phyloP scores from a whole-genome alignment of 2,888 invertebrate genomes.

The Tupiocoris notatus region DNA sequence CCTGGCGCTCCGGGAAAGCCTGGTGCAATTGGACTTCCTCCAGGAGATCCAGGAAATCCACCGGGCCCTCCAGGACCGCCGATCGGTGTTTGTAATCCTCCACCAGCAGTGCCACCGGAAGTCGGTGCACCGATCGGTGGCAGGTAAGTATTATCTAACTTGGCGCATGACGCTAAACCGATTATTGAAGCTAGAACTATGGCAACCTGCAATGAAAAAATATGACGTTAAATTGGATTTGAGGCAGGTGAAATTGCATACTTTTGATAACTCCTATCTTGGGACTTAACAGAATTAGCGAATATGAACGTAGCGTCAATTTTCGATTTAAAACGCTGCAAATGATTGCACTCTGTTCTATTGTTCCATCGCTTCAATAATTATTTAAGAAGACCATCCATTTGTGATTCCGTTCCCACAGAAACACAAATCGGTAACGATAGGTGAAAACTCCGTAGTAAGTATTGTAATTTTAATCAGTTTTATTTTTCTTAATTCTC shows the following conservation, averaged over 20 bases:
- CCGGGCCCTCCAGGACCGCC: conserved; percentile 40
- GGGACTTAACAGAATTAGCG: too few relatives aligned
- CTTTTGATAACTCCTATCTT: not conserved
- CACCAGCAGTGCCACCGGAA: conserved; percentile 45
- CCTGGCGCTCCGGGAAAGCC: conserved; percentile 12
- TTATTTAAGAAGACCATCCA: too few relatives aligned
- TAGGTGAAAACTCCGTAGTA: too few relatives aligned
- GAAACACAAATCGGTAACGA: too few relatives aligned
- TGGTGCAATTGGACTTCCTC: conserved; percentile 2
- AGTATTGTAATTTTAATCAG: too few relatives aligned
- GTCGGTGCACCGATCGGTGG: conserved; percentile 47
- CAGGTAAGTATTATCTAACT: conserved; percentile 49
- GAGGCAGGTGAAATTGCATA: not conserved
- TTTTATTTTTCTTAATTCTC: too few relatives aligned
- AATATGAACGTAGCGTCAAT: too few relatives aligned
- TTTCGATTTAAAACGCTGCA: too few relatives aligned
- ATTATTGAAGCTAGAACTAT: conserved; percentile 43
- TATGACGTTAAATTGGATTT: not conserved
- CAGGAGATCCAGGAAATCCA: conserved; percentile 4
- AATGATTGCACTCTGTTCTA: too few relatives aligned
- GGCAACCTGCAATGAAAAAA: conserved; percentile 32
- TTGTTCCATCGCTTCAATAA: too few relatives aligned
- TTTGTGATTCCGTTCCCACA: too few relatives aligned
- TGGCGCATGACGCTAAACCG: conserved; percentile 45
- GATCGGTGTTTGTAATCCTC: conserved; percentile 41